These are phyloP conservation scores for Lasiurus borealis DNA, from an alignment of 2,113 vertebrate genomes.

Conservation along the genomic window DNA sequence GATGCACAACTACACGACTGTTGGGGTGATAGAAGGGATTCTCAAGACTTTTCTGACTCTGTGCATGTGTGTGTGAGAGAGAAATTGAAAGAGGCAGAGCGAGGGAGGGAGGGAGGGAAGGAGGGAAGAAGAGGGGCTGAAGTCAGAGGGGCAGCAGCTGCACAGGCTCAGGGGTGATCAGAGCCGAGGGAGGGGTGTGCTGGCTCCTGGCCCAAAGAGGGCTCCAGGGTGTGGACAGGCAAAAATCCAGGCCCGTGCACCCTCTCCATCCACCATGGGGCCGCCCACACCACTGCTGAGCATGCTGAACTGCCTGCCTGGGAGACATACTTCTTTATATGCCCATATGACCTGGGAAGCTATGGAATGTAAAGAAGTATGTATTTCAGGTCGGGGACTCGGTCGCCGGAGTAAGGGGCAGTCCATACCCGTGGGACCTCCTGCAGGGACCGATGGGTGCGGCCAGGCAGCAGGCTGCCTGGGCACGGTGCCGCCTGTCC, in stretches of 20 bases:
- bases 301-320: conserved; percentile 92
- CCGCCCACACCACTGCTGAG: neutral
- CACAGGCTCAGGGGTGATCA: neutral
- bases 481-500: conserved; percentile 91
- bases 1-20: conserved; percentile 25
- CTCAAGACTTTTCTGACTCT: neutral
- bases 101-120: rapidly evolving
- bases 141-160: neutral
- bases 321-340: conserved; percentile 99
- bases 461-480: conserved; percentile 83
- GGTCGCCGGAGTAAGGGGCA: conserved; percentile 82
- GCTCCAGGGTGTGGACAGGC: neutral
- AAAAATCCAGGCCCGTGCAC: neutral
- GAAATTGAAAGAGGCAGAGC: too few relatives aligned
- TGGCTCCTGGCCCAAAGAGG: neutral
- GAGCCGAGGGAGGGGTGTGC: neutral
- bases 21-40: neutral
- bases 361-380: conserved; percentile 99
- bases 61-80: neutral
- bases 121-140: neutral
- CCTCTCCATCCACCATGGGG: neutral
- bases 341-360: conserved; percentile 98
- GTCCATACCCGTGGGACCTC: conserved; percentile 38
- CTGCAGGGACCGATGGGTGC: conserved; percentile 67
- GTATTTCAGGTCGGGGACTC: conserved; percentile 94